phyloP scores from a whole-genome alignment of 2,797 vertebrate genomes.

The Micrastur ruficollis region DNA sequence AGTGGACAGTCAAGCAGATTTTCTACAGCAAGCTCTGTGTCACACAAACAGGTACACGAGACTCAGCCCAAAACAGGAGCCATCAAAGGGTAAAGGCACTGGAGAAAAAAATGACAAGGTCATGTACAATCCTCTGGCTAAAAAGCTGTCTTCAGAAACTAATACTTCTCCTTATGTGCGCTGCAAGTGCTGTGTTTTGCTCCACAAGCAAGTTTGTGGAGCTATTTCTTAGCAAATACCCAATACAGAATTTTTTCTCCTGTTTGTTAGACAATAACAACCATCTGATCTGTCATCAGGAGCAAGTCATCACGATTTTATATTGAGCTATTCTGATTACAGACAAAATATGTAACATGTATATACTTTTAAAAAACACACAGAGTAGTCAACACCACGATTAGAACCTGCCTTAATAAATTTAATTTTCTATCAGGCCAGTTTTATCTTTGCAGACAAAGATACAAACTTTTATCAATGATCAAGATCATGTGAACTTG shows the following conservation, averaged over 20 bases:
- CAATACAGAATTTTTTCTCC: not conserved
- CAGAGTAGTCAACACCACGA: not conserved
- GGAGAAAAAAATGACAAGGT: not conserved
- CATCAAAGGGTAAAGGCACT: not conserved
- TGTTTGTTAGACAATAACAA: fast-evolving
- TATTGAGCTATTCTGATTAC: not conserved
- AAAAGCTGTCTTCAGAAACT: not conserved
- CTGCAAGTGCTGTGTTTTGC: not conserved
- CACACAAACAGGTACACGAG: not conserved
- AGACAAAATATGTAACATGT: not conserved
- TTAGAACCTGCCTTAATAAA: not conserved
- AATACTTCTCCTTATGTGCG: not conserved
- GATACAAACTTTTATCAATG: not conserved
- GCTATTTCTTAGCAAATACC: not conserved
- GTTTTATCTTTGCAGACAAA: not conserved
- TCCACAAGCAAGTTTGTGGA: not conserved
- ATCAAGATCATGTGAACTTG: not conserved
- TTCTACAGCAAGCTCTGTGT: not conserved
- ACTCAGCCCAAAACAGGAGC: not conserved
- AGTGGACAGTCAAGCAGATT: not conserved
- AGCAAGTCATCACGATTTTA: not conserved
- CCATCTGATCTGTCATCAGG: not conserved
- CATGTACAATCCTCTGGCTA: not conserved
- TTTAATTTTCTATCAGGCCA: not conserved
- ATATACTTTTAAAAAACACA: not conserved